These are phyloP conservation scores for Theretra japonica DNA, from an alignment of 2,888 invertebrate species.

Conservation along the genomic window DNA sequence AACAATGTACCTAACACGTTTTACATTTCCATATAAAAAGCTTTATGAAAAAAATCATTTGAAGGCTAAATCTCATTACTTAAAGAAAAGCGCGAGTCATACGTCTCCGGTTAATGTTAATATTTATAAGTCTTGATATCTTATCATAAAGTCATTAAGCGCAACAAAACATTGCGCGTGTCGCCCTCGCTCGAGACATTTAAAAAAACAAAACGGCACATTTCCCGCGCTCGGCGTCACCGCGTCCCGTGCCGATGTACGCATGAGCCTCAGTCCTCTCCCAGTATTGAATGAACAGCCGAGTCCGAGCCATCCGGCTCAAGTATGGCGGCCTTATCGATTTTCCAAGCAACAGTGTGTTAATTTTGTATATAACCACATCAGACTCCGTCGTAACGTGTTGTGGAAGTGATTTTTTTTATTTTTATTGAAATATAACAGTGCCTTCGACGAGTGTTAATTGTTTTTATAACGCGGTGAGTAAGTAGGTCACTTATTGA, in stretches of 20 bases:
- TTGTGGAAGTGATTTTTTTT: constrained; percentile 61
- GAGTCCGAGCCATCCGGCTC: constrained; percentile 57
- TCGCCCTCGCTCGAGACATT: background rate
- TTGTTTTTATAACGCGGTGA: constrained; percentile 31
- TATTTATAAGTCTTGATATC: constrained; percentile 17
- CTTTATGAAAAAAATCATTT: background rate
- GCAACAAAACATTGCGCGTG: constrained; percentile 15
- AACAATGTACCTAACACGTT: too few relatives aligned
- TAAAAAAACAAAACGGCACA: constrained; percentile 69
- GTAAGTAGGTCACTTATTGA: constrained; percentile 35
- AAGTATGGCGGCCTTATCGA: constrained; percentile 71
- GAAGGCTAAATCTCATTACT: too few relatives aligned
- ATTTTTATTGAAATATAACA: constrained; percentile 26
- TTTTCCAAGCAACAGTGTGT: constrained; percentile 69
- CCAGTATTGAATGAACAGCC: constrained; percentile 75
- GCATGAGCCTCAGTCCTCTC: constrained; percentile 64
- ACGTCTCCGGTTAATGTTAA: background rate
- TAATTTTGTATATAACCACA: constrained; percentile 60
- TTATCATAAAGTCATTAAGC: constrained; percentile 19
- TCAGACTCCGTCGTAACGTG: constrained; percentile 57
- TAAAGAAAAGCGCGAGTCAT: background rate
- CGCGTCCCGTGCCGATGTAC: constrained; percentile 59
- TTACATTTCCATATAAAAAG: too few relatives aligned
- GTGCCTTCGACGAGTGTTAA: constrained; percentile 30
- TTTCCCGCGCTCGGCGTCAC: constrained; percentile 71